Evolutionary conservation across 2,888 invertebrate genomes (phyloP), one percentile per base, ranked within the genome.

Genomic region (Ormyrus labotus): DNA sequence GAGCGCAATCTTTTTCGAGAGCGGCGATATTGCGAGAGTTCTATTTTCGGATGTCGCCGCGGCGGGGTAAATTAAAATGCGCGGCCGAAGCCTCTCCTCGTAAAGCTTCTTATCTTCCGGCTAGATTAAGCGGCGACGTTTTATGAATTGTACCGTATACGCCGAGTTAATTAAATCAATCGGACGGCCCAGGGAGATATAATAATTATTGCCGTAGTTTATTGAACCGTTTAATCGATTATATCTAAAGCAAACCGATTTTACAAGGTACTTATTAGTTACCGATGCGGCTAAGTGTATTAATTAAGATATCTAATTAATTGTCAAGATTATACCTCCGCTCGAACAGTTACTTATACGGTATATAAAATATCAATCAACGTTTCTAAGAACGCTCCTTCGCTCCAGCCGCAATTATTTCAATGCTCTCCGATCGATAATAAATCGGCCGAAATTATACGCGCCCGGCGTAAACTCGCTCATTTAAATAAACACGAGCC

Each of bases 71-170:
- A 34, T 34, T 34, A 34, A 34, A 34, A 57, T 75, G 50, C 55
- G 19, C 19, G 1, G 8, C 34, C 3, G 61, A 70, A 71, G 58
- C 34, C 34, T 19, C 34, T 4, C 0, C 34, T 60, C 48, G 13
- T 51, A 70, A 34, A 45, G 13, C 11, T 58, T 48, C 53, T 61
- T 65, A 68, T 68, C 53, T 60, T 19, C 19, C 7, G 50, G 57
- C 34, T 64, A 65, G 13, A n/a, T 53, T n/a, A 50, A 58, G 34
- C 34, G 0, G 34, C 34, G 61, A 65, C 65, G 19, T 50, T 34
- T 78, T 65, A 71, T 57, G 58, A 78, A 65, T 71, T 71, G 63
- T 77, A 61, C 55, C n/a, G 34, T 10, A n/a, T 9, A n/a, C 19
- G 34, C 34, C 34, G 7, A 47, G 6, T 34, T 72, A 72, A 78